Base-by-base conservation (phyloP, 2,113 vertebrate genomes). In the Pitta sordida region DNA sequence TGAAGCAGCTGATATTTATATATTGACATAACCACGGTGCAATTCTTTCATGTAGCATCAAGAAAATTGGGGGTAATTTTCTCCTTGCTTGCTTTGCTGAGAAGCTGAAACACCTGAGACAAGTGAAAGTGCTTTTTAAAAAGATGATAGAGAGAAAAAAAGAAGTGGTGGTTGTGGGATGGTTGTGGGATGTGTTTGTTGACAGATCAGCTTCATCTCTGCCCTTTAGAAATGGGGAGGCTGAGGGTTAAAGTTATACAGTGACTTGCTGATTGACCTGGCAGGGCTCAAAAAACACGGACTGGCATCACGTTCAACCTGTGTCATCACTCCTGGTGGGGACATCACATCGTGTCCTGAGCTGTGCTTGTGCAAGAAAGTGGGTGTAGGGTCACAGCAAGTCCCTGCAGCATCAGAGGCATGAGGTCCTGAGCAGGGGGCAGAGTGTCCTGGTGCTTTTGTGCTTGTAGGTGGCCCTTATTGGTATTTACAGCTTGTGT, bases 171-270 rank as follows among this genome's bases (percentile, higher is more conserved):
- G 3, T 37, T 65, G 63, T 62, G 41, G 41, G 17, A 24, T 0
- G 23, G 12, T 64, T 68, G 74, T 21, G 36, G 32, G 20, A 16
- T 69, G 51, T 14, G 36, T 67, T 77, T 79, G 34, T 14, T 51
- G 59, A 9, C 67, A 88, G 34, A 13, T 46, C 43, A 44, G 1
- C 59, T 65, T 76, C 29, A 30, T 53, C 48, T 32, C 44, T 27
- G 21, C 30, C 39, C 32, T 65, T 85, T 26, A 26, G 2, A 34
- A 4, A 14, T 3, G 14, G 37, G 34, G 27, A 43, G 65, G 30
- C 39, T 58, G 68, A 51, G 39, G 18, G 37, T 21, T 32, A 30
- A 0, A 0, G 0, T 8, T 16, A 7, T 6, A 6, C 3, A 26
- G 34, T 22, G 70, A 34, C 32, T 76, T 1, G 1, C 32, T 0